Base-by-base conservation (phyloP, 2,113 vertebrate genomes). In the Thermophis baileyi region DNA sequence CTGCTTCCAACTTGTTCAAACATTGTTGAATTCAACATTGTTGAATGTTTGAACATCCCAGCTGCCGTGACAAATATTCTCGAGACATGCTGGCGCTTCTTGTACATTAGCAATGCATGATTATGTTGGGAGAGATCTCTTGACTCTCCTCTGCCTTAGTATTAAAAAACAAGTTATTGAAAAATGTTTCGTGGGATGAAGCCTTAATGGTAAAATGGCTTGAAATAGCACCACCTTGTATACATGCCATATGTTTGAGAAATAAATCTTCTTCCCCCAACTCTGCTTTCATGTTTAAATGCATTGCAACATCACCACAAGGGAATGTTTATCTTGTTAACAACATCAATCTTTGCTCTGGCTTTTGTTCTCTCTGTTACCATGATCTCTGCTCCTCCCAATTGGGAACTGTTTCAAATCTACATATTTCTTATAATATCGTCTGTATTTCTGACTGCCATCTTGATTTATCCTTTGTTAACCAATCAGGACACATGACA, bases 401-500 rank as follows among this genome's bases (percentile, higher is more conserved):
- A 40, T 10, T 85, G 74, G 90, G 92, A 94, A 95, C 91, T 85
- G 2, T 40, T 93, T 95, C 74, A 50, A 74, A 91, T 96, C 96
- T 96, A 94, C 87, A 50, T 85, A 94, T 95, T 22, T 96, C 54
- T 92, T 95, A 96, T 96, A 93, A 96, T 97, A 91, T 96, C 87
- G 47, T 5, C 95, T 95, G 93, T 94, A 55, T 96, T 96, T 96
- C 93, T 97, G 69, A 94, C 93, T 97, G 95, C 91, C 93, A 6
- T 6, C 55, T 57, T 97, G 96, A 97, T 94, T 96, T 96, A 98
- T 96, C 63, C 53, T 93, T 93, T 90, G 85, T 93, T 96, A 96
- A 95, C 93, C 96, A 96, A 97, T 97, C 95, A 94, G 87, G 90
- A 81, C 85, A 47, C 85, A 90, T 95, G 92, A 94, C 95, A 94